A percentile compares a stretch with the other conserved stretches of the same genome.
Conservation (phyloP, 2,888 invertebrate species). For the Melitaea athalia region DNA sequence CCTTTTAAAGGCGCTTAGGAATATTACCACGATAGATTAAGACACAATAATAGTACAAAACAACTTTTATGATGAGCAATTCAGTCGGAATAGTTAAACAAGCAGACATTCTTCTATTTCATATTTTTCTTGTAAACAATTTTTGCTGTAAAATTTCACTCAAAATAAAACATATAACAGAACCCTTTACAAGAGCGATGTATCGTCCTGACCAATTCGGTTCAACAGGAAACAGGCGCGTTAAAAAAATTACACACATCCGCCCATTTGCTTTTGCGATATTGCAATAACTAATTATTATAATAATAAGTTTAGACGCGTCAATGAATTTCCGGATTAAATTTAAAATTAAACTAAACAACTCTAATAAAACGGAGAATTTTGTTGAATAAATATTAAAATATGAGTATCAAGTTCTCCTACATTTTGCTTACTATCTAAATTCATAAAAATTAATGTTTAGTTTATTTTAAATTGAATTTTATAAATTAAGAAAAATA, state of each 20-base stretch:
- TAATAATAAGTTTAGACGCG: conserved; percentile 43
- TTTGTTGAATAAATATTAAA: conserved; percentile 12
- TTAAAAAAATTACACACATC: conserved; percentile 78
- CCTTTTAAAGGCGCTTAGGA: too few relatives aligned
- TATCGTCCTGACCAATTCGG: conserved; percentile 48
- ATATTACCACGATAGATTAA: too few relatives aligned
- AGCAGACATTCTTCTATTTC: neutral
- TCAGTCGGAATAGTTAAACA: too few relatives aligned
- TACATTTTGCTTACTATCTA: too few relatives aligned
- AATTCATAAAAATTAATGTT: too few relatives aligned
- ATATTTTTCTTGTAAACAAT: neutral
- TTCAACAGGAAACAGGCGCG: conserved; percentile 72
- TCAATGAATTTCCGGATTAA: conserved; percentile 21
- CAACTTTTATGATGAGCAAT: too few relatives aligned
- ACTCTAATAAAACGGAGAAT: conserved; percentile 15
- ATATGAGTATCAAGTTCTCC: neutral
- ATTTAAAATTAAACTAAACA: conserved; percentile 1
- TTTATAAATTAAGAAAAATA: too few relatives aligned
- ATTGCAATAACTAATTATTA: conserved; percentile 71
- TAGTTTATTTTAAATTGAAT: too few relatives aligned
- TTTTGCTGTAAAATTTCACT: neutral
- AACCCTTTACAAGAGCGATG: neutral
- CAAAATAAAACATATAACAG: neutral
- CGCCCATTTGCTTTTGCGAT: conserved; percentile 65
- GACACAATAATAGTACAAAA: too few relatives aligned